Percentiles rank a stretch among this genome's conserved stretches.
Evolutionary conservation across 1,140 invertebrate genomes (phyloP).

Genomic region (Agrypnia vestita): DNA sequence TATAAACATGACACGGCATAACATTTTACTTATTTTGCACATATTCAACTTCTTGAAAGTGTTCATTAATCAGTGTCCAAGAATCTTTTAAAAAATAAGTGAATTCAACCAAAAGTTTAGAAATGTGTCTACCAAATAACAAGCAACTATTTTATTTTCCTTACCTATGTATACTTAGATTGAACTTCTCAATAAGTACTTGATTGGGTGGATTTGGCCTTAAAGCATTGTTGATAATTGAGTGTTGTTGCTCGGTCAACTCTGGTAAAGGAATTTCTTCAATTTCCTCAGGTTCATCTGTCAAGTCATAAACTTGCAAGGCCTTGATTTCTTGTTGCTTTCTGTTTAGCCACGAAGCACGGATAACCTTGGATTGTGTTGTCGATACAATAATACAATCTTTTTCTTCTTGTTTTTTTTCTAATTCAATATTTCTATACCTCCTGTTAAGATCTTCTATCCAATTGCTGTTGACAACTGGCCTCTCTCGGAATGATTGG

Average conservation of each 20-base stretch:
- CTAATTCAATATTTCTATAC: constrained; percentile 66
- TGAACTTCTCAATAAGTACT: constrained; percentile 76
- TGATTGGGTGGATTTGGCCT: constrained; percentile 70
- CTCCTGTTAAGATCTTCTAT: constrained; percentile 66
- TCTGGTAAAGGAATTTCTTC: constrained; percentile 69
- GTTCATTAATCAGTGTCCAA: too few relatives aligned
- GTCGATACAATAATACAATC: constrained; percentile 65
- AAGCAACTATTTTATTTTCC: background rate
- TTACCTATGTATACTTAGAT: constrained; percentile 74
- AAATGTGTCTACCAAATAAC: too few relatives aligned
- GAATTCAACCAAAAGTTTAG: too few relatives aligned
- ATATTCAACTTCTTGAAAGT: too few relatives aligned
- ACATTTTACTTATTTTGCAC: too few relatives aligned
- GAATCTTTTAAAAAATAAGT: too few relatives aligned
- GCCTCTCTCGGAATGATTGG: constrained; percentile 64
- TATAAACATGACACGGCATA: too few relatives aligned
- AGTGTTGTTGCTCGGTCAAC: constrained; percentile 72
- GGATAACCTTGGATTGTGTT: constrained; percentile 69
- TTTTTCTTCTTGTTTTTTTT: constrained; percentile 66
- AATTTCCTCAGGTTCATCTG: constrained; percentile 63
- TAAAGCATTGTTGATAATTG: constrained; percentile 70
- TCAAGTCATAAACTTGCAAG: constrained; percentile 64
- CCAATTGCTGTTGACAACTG: constrained; percentile 65
- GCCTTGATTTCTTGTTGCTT: constrained; percentile 69
- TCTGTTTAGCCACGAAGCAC: constrained; percentile 65